A percentile compares a stretch with the other conserved stretches of the same genome.
These are phyloP conservation scores for Drosophila acutilabella DNA, from an alignment of 2,888 invertebrate species.

Conservation along the genomic window DNA sequence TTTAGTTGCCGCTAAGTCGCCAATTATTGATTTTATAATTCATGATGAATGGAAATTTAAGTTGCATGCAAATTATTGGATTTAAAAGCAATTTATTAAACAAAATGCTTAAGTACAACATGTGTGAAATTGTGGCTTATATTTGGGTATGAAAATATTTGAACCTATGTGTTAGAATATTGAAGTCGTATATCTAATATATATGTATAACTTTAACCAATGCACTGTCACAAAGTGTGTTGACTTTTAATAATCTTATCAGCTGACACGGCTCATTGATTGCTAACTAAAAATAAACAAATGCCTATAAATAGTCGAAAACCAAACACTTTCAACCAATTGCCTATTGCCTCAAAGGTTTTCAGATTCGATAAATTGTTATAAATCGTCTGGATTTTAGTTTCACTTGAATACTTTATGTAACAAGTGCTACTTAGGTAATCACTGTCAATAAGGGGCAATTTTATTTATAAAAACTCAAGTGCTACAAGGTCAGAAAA, in stretches of 20 bases:
- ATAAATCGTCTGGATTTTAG: constrained; percentile 11
- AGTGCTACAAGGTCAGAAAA: constrained; percentile 2
- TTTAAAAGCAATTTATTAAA: constrained; percentile 68
- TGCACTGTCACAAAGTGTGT: constrained; percentile 32
- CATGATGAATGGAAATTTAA: constrained; percentile 71
- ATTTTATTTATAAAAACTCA: constrained; percentile 1
- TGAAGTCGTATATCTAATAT: constrained; percentile 43
- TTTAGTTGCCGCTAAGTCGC: constrained; percentile 27
- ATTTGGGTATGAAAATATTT: constrained; percentile 14
- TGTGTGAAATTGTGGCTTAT: constrained; percentile 4
- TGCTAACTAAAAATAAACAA: constrained; percentile 72
- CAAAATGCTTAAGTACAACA: constrained; percentile 7
- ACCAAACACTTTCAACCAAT: constrained; percentile 27
- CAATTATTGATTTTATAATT: constrained; percentile 25
- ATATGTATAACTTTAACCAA: constrained; percentile 11
- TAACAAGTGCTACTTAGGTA: constrained; percentile 12
- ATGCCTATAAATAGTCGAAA: constrained; percentile 62
- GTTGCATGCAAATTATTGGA: constrained; percentile 71
- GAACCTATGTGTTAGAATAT: constrained; percentile 2
- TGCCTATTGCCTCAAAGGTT: background rate
- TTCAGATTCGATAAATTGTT: constrained; percentile 3
- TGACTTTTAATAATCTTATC: constrained; percentile 66
- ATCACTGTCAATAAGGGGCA: constrained; percentile 1
- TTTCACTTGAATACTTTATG: constrained; percentile 10
- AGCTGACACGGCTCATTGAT: constrained; percentile 48